A percentile compares a stretch with the other conserved stretches of the same genome.
These are phyloP conservation scores for Drosophila engyochracea DNA, from an alignment of 2,888 invertebrate genomes.

Conservation along the genomic window DNA sequence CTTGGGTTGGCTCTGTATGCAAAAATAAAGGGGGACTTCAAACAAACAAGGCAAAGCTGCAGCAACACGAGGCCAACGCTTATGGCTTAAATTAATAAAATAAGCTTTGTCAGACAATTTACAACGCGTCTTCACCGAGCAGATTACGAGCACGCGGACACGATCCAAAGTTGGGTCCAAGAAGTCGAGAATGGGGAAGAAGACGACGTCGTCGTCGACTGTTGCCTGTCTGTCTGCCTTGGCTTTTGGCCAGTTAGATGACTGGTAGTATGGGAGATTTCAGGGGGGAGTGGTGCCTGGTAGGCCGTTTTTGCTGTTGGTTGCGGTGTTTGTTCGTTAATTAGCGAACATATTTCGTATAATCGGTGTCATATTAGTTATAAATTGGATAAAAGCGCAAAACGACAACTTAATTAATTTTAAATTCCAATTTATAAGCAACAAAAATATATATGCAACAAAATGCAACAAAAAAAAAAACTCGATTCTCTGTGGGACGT, in stretches of 20 bases:
- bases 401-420: slow-evolving; percentile 85
- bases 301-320: slow-evolving; percentile 22
- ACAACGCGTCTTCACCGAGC: slow-evolving; percentile 83
- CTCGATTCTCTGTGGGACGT: slow-evolving; percentile 12
- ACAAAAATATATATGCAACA: slow-evolving; percentile 37
- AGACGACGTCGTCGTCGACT: slow-evolving; percentile 16
- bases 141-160: slow-evolving; percentile 80
- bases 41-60: slow-evolving; percentile 52
- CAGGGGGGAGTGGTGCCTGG: slow-evolving; percentile 7
- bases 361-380: slow-evolving; percentile 86
- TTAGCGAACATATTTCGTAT: slow-evolving; percentile 86
- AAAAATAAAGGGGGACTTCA: slow-evolving; percentile 47
- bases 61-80: slow-evolving; percentile 63
- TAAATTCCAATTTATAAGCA: slow-evolving; percentile 83
- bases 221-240: slow-evolving; percentile 70
- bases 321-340: slow-evolving; percentile 84
- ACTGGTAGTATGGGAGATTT: not conserved
- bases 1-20: slow-evolving; percentile 50
- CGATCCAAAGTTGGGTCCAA: slow-evolving; percentile 38
- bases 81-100: slow-evolving; percentile 83
- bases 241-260: slow-evolving; percentile 52
- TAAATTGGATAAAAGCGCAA: slow-evolving; percentile 85
- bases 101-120: slow-evolving; percentile 84
- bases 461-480: slow-evolving; percentile 23
- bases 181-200: slow-evolving; percentile 1